Percentiles rank a stretch among this genome's conserved stretches.
These are phyloP conservation scores for Chaetoderma sp. DNA, from an alignment of 2,888 invertebrate species.

Conservation along the genomic window DNA sequence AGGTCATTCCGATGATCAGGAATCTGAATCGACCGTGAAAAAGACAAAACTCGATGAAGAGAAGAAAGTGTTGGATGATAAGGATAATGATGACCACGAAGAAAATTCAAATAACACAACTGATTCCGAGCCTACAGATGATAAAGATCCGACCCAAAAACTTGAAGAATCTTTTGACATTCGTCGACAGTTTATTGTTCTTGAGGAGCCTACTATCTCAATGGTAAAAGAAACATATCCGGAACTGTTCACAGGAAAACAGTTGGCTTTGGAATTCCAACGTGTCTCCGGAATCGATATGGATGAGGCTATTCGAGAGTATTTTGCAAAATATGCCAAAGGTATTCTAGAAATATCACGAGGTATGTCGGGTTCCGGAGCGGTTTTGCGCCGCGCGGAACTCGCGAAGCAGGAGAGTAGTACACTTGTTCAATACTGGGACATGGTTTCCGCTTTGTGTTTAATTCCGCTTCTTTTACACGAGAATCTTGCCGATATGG, in stretches of 20 bases:
- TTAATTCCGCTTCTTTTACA: constrained; percentile 55
- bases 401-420: constrained; percentile 55
- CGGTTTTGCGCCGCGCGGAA: constrained; percentile 54
- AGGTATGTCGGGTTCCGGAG: constrained; percentile 47
- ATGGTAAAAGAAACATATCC: constrained; percentile 55
- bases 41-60: background rate
- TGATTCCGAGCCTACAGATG: constrained; percentile 20
- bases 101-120: constrained; percentile 4
- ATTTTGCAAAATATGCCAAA: constrained; percentile 57
- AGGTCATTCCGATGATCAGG: background rate
- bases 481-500: constrained; percentile 59
- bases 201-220: constrained; percentile 55
- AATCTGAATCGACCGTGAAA: background rate
- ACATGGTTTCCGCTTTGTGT: constrained; percentile 61
- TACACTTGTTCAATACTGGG: constrained; percentile 60
- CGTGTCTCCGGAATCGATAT: constrained; percentile 58
- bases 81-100: constrained; percentile 1
- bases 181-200: constrained; percentile 53
- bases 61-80: background rate
- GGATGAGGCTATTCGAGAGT: constrained; percentile 59
- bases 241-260: constrained; percentile 54
- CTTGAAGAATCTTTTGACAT: constrained; percentile 60
- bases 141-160: constrained; percentile 49
- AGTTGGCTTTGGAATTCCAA: constrained; percentile 57
- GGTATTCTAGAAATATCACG: constrained; percentile 52